Evolutionary conservation across 2,888 invertebrate species (phyloP).

Genomic region (Agrilus biguttatus): DNA sequence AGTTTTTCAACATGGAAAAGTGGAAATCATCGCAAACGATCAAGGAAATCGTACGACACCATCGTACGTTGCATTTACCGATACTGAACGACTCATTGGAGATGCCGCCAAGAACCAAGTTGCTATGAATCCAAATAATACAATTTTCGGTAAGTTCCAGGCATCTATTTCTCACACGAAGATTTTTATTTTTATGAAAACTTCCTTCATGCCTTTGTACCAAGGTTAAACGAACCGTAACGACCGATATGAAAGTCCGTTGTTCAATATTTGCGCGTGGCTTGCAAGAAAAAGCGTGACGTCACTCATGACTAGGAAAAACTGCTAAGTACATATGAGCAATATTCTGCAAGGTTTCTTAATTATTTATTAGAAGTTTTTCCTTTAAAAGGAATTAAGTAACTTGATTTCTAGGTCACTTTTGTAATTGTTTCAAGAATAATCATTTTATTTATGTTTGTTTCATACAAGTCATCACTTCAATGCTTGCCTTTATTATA

Average conservation of each 20-base stretch:
- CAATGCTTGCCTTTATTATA: too few species aligned
- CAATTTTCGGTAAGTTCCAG: constrained; percentile 56
- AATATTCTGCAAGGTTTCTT: not conserved
- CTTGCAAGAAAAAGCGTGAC: not conserved
- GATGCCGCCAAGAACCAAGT: constrained; percentile 76
- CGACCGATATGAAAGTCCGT: too few species aligned
- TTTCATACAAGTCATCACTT: too few species aligned
- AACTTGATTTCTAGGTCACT: too few species aligned
- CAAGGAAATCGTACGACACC: constrained; percentile 84
- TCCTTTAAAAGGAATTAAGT: too few species aligned
- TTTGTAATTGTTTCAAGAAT: too few species aligned
- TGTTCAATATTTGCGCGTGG: too few species aligned
- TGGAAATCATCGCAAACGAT: constrained; percentile 82
- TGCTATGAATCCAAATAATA: constrained; percentile 80
- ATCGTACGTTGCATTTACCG: constrained; percentile 72
- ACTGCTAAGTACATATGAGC: not conserved
- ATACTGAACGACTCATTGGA: constrained; percentile 69
- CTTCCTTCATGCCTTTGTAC: not conserved
- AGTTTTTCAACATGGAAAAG: constrained; percentile 84
- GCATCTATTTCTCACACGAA: not conserved
- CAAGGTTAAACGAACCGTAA: not conserved
- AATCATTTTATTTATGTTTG: too few species aligned
- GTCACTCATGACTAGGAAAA: not conserved
- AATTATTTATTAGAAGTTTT: too few species aligned
- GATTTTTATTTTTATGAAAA: constrained; percentile 5